Evolutionary conservation across 2,888 invertebrate species (phyloP).

Genomic region (Pyralis farinalis): DNA sequence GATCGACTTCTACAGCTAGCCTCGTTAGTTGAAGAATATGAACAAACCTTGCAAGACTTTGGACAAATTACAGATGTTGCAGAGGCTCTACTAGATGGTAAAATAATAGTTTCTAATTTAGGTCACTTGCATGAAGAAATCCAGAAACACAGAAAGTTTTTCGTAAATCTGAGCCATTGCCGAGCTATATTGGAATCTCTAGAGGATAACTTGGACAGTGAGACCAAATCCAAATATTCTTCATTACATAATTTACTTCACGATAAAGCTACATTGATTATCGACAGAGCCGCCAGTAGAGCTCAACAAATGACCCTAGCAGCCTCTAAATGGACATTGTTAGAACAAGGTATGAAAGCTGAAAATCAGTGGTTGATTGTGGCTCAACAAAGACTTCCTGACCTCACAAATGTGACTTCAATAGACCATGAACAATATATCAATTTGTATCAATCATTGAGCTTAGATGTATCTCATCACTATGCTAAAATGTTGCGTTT

Average conservation of each 20-base stretch:
- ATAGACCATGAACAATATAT: constrained; percentile 93
- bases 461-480: constrained; percentile 89
- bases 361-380: constrained; percentile 92
- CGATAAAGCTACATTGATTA: constrained; percentile 86
- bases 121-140: constrained; percentile 94
- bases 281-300: constrained; percentile 90
- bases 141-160: constrained; percentile 94
- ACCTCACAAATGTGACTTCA: constrained; percentile 89
- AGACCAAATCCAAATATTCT: constrained; percentile 87
- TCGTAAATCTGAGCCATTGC: constrained; percentile 93
- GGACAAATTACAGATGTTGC: constrained; percentile 92
- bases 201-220: constrained; percentile 90
- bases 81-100: constrained; percentile 89
- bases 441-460: constrained; percentile 89
- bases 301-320: constrained; percentile 92
- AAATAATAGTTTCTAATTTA: constrained; percentile 87
- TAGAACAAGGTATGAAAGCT: constrained; percentile 91
- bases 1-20: constrained; percentile 88
- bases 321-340: constrained; percentile 90
- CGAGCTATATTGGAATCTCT: constrained; percentile 92
- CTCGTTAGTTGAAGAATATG: constrained; percentile 91
- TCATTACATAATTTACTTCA: constrained; percentile 89
- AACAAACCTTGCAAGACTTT: constrained; percentile 92
- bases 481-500: constrained; percentile 89
- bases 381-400: constrained; percentile 91